Percentiles rank a stretch among this genome's conserved stretches.
Evolutionary conservation across 2,888 invertebrate genomes (phyloP).

Genomic region (Conchocele bisecta): DNA sequence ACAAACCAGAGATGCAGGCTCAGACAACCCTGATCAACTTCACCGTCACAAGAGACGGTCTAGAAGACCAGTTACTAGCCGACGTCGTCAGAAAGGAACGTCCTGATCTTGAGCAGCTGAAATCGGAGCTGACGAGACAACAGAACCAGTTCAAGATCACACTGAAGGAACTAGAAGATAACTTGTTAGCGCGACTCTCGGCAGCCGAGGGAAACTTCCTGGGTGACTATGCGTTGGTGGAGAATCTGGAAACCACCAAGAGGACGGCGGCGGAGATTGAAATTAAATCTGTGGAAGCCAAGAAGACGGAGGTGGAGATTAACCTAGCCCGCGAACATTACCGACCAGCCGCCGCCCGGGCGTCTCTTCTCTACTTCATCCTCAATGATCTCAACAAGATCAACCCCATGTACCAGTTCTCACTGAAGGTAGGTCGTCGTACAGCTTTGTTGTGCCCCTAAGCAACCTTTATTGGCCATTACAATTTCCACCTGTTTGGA

Average conservation of each 20-base stretch:
- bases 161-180: constrained; percentile 95
- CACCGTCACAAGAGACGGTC: constrained; percentile 96
- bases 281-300: constrained; percentile 93
- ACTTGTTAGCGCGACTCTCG: constrained; percentile 93
- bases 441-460: not conserved
- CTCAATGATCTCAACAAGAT: constrained; percentile 97
- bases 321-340: constrained; percentile 96
- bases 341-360: constrained; percentile 94
- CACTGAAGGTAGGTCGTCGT: constrained; percentile 88
- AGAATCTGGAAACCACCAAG: constrained; percentile 97
- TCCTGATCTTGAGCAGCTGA: constrained; percentile 96
- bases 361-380: constrained; percentile 96
- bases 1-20: constrained; percentile 99
- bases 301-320: constrained; percentile 94
- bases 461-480: too few species aligned
- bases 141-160: constrained; percentile 98
- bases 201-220: constrained; percentile 96
- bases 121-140: constrained; percentile 96
- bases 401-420: constrained; percentile 98
- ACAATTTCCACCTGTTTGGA: too few species aligned
- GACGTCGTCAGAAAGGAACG: constrained; percentile 98
- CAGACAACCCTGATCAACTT: constrained; percentile 98
- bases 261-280: constrained; percentile 97
- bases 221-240: constrained; percentile 96
- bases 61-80: constrained; percentile 97